These are phyloP conservation scores for Oenanthe oenanthe DNA, from an alignment of 2,113 vertebrate species.

Conservation along the genomic window DNA sequence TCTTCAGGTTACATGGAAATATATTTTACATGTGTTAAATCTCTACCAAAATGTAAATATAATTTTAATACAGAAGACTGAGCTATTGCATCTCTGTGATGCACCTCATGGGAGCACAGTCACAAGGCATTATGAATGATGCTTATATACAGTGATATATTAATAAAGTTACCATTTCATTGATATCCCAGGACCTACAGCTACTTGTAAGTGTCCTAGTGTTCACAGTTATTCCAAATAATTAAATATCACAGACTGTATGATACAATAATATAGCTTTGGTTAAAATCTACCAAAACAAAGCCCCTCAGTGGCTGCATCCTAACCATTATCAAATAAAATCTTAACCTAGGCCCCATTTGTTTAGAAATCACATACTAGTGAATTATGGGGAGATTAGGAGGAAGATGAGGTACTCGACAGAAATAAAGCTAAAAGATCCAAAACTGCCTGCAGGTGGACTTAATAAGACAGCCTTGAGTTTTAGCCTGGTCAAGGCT, in stretches of 20 bases:
- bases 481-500: background rate
- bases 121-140: background rate
- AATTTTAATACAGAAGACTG: background rate
- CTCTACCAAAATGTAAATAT: background rate
- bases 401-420: background rate
- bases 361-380: background rate
- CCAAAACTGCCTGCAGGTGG: background rate
- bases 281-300: background rate
- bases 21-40: background rate
- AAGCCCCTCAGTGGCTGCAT: background rate
- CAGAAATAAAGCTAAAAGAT: background rate
- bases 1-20: background rate
- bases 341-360: background rate
- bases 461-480: background rate
- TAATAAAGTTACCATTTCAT: background rate
- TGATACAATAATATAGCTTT: background rate
- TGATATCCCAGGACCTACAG: background rate
- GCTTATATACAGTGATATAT: background rate
- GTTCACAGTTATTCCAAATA: background rate
- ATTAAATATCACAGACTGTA: background rate
- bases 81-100: background rate
- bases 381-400: background rate
- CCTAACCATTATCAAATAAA: background rate
- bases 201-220: background rate
- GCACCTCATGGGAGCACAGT: background rate